Percentiles rank a stretch among this genome's conserved stretches.
These are phyloP conservation scores for Pipistrellus kuhlii DNA, from an alignment of 2,797 vertebrate genomes.

Conservation along the genomic window DNA sequence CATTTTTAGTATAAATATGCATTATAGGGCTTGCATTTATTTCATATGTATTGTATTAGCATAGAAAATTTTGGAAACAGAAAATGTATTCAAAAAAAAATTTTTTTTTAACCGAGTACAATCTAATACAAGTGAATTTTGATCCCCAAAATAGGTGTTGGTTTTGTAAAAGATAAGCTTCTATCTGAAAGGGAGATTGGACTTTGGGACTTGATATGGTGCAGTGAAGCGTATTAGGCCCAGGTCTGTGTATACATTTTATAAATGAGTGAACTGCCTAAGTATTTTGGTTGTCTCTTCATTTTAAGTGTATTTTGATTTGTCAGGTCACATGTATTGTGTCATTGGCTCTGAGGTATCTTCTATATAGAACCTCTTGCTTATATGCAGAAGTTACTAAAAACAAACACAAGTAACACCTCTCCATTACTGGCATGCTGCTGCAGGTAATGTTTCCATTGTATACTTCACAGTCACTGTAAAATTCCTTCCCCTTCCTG, in stretches of 20 bases:
- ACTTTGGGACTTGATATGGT: conserved; percentile 77
- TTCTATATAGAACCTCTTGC: conserved; percentile 81
- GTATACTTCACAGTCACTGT: conserved; percentile 75
- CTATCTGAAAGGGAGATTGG: conserved; percentile 79
- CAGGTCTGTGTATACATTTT: conserved; percentile 68
- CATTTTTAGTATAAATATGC: conserved; percentile 65
- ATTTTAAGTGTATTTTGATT: conserved; percentile 80
- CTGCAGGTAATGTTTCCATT: conserved; percentile 72
- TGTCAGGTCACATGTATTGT: conserved; percentile 66
- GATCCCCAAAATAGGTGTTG: conserved; percentile 74
- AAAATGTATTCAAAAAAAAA: conserved; percentile 72
- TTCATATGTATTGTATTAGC: conserved; percentile 71
- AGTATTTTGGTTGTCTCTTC: conserved; percentile 82
- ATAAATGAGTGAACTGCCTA: conserved; percentile 75
- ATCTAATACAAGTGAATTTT: conserved; percentile 75
- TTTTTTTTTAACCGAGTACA: conserved; percentile 77
- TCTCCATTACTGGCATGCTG: conserved; percentile 81
- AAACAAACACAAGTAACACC: conserved; percentile 77
- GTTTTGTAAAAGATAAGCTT: conserved; percentile 62
- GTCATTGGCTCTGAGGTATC: conserved; percentile 76
- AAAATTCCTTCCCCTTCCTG: conserved; percentile 73
- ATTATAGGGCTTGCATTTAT: conserved; percentile 80
- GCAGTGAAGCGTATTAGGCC: conserved; percentile 81
- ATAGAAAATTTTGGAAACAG: conserved; percentile 76
- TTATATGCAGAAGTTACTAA: conserved; percentile 74